phyloP scores from a whole-genome alignment of 2,888 invertebrate genomes.

The Cephus rjabovi region DNA sequence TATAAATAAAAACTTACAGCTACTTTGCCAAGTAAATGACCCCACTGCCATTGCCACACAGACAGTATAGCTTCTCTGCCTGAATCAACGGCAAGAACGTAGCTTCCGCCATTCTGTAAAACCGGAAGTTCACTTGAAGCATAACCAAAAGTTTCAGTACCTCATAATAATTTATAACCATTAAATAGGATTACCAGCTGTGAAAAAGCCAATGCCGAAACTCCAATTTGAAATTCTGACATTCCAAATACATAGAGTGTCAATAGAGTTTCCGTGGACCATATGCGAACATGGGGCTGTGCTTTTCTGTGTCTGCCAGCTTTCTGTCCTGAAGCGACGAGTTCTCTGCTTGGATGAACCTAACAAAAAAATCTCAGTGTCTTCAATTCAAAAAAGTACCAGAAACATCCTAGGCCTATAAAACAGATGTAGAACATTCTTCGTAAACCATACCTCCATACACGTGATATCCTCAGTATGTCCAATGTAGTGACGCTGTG shows the following conservation, averaged over 20 bases:
- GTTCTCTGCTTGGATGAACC: constrained; percentile 87
- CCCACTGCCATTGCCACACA: constrained; percentile 97
- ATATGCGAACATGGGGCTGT: constrained; percentile 90
- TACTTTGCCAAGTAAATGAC: constrained; percentile 91
- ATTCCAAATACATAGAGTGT: constrained; percentile 92
- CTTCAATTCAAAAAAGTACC: background rate
- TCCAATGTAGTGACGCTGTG: constrained; percentile 89
- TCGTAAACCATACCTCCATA: constrained; percentile 71
- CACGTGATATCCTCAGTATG: constrained; percentile 94
- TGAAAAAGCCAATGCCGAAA: constrained; percentile 90
- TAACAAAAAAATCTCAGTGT: constrained; percentile 21
- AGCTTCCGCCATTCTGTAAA: constrained; percentile 87
- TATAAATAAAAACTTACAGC: constrained; percentile 75
- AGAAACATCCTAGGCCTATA: background rate
- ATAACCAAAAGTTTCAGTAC: background rate
- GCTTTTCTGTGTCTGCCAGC: constrained; percentile 86
- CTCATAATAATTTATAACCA: background rate
- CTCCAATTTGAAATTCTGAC: constrained; percentile 89
- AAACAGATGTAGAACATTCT: constrained; percentile 19
- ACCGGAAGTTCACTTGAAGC: constrained; percentile 9
- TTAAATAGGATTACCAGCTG: constrained; percentile 74
- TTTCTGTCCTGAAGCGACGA: constrained; percentile 91
- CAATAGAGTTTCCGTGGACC: constrained; percentile 90
- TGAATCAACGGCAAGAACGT: constrained; percentile 89
- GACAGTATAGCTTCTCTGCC: constrained; percentile 90